phyloP scores from a whole-genome alignment of 64 coral and sea anemone genomes.

The Pocillopora damicornis region DNA sequence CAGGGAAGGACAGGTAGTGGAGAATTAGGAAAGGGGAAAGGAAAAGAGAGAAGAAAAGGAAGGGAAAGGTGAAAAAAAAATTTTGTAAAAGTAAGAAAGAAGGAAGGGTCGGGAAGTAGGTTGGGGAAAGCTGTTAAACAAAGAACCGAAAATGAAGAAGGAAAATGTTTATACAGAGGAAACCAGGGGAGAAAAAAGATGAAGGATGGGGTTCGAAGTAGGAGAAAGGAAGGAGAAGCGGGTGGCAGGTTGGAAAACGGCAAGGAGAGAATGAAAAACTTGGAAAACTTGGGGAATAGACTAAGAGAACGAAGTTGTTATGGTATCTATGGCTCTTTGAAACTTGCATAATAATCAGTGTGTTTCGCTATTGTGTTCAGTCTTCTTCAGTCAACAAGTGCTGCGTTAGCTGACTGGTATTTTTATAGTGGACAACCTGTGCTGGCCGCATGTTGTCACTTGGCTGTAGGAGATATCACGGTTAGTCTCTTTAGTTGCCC shows the following conservation, averaged over 20 bases:
- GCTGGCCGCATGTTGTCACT: slow-evolving; percentile 82
- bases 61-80: not conserved
- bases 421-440: slow-evolving; percentile 86
- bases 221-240: not conserved
- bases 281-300: not conserved
- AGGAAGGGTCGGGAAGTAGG: too few relatives aligned
- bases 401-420: slow-evolving; percentile 84
- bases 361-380: slow-evolving; percentile 19
- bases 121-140: too few relatives aligned
- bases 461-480: slow-evolving; percentile 84
- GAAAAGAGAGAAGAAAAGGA: too few relatives aligned
- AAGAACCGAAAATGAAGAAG: too few relatives aligned
- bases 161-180: too few relatives aligned
- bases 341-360: not conserved
- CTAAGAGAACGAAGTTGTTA: too few relatives aligned
- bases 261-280: not conserved
- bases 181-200: not conserved
- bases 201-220: not conserved
- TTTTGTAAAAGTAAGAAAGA: not conserved
- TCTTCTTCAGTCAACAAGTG: slow-evolving; percentile 67
- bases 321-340: not conserved
- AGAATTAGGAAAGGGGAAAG: too few relatives aligned
- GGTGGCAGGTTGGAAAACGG: not conserved
- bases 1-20: not conserved
- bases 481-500: not conserved